Conservation (phyloP, 2,113 vertebrate species). For the Hydrolagus affinis region DNA sequence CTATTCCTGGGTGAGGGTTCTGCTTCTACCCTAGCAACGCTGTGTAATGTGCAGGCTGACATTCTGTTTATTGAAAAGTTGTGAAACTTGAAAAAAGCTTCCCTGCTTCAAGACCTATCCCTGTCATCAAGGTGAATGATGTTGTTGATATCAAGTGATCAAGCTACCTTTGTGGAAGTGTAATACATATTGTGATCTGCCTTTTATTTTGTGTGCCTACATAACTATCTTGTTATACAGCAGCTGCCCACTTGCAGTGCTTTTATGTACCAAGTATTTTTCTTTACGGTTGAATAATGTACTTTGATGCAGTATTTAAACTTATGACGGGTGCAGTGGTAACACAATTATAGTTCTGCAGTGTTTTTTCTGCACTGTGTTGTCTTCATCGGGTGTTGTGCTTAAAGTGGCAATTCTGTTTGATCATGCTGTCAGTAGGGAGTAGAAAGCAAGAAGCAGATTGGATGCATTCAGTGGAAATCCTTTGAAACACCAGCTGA, state of each 20-base stretch:
- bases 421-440: background rate
- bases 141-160: background rate
- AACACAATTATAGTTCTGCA: too few species aligned
- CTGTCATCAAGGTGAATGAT: background rate
- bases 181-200: background rate
- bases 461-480: slow-evolving; percentile 22
- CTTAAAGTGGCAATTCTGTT: background rate
- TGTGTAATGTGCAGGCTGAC: too few species aligned
- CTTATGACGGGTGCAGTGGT: too few species aligned
- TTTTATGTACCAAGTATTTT: background rate
- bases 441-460: background rate
- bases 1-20: background rate
- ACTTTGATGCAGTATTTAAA: too few species aligned
- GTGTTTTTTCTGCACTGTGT: background rate
- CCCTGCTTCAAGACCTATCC: background rate
- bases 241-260: background rate
- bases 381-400: background rate
- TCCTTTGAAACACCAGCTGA: slow-evolving; percentile 22
- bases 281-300: background rate
- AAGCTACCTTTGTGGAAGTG: background rate
- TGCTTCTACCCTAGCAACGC: too few species aligned
- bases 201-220: background rate
- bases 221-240: background rate
- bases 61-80: background rate
- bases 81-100: too few species aligned